phyloP scores from a whole-genome alignment of 2,113 vertebrate genomes.

The Onychostruthus taczanowskii region DNA sequence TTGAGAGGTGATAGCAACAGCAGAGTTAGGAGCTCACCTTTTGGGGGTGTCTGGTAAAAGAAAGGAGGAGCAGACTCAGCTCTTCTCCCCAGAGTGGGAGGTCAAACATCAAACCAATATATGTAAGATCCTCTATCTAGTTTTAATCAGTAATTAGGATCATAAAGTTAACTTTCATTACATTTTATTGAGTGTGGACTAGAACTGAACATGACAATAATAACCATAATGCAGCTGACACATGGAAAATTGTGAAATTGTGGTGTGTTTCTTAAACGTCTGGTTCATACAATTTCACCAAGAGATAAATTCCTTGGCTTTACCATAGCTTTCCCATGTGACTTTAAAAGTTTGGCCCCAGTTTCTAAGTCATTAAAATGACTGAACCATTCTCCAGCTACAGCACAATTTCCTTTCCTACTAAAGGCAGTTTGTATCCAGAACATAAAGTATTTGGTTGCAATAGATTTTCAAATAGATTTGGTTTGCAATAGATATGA shows the following conservation, averaged over 20 bases:
- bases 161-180: neutral
- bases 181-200: neutral
- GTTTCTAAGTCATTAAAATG: neutral
- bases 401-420: neutral
- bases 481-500: neutral
- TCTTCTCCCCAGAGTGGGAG: neutral
- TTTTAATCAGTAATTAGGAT: neutral
- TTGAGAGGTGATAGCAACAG: neutral
- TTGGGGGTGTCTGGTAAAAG: neutral
- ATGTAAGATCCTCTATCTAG: accelerated
- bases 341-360: neutral
- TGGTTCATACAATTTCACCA: neutral
- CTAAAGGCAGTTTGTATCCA: neutral
- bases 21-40: neutral
- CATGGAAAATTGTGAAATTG: neutral
- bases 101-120: neutral
- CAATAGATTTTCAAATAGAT: neutral
- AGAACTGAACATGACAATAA: neutral
- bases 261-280: neutral
- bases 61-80: neutral
- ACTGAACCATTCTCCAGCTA: neutral
- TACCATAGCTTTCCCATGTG: neutral
- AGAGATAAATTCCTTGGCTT: neutral
- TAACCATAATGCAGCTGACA: neutral
- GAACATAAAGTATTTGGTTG: neutral